Base-by-base conservation (phyloP, 2,888 invertebrate genomes). In the Acrocyrtus sp. region DNA sequence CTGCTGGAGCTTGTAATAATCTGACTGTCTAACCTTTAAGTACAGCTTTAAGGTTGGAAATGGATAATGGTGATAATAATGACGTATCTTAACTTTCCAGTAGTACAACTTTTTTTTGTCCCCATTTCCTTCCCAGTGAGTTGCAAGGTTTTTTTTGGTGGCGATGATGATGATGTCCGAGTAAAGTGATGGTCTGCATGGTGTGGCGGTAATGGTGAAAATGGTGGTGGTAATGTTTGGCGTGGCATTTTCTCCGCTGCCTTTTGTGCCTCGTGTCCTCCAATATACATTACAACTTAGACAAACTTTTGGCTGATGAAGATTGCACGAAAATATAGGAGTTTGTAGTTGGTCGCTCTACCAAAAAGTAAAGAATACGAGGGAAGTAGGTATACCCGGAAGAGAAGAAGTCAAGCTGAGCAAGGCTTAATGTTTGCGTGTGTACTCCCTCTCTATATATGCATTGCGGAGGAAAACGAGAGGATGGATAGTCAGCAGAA, bases 351-450 rank as follows among this genome's bases (percentile, higher is more conserved):
- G 47, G 47, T 10, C 47, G 57, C 21, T 39, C 34, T n/a, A 24
- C 27, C 53, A 54, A 65, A 57, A 34, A 66, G 48, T 10, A 50
- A 60, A n/a, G 34, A 26, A 21, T 45, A 51, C 26, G 26, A 24
- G 17, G n/a, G 17, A 10, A 51, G 51, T 10, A 47, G 57, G 56
- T 66, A 48, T 47, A 57, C 57, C 66, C 56, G 48, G 48, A 50
- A n/a, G n/a, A n/a, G n/a, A 66, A 65, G 65, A 57, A 66, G 66
- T 66, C 56, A 66, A 66, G 56, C 66, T 66, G 66, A 56, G 66
- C 39, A 10, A 39, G 48, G 39, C 24, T 48, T 21, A 3, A n/a
- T 24, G 24, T 51, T 19, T 29, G 43, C 41, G 51, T 53, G 3
- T 29, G 22, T 29, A 48, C 15, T 4, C 34, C 12, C 5, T 15